Base-by-base conservation (phyloP, 2,888 invertebrate species). In the Arctia plantaginis region DNA sequence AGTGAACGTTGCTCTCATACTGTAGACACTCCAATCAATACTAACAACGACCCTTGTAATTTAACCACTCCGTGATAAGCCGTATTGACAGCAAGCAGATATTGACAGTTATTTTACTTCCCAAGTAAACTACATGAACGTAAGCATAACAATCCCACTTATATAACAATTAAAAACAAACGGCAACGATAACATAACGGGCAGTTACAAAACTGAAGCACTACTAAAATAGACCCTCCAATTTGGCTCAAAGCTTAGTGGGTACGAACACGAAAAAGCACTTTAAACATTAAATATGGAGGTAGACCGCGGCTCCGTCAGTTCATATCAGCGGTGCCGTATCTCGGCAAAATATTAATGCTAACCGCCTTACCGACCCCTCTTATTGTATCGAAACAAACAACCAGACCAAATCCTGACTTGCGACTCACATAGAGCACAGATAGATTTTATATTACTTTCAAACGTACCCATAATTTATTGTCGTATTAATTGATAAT, bases 221-320 rank as follows among this genome's bases (percentile, higher is more conserved):
- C 72, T 68, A 76, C 80, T 76, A 73, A 85, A 85, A 85, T 85
- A 84, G 75, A 76, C 79, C 75, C 71, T 80, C 73, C 79, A 80
- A 84, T 81, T 85, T 82, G 64, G 76, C 73, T 69, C 78, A 75
- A 27, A 78, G 82, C 80, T 82, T 83, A 84, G 75, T 78, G 85
- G 87, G 88, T 84, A 85, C 82, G 77, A 87, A 93, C 94, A 93
- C 84, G 90, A 90, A 90, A 94, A 90, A 90, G 90, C 94, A 93
- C 93, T 94, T 92, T 90, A 89, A 90, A 90, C 91, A 93, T 94
- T 93, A 93, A 94, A 93, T 93, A 94, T 94, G 91, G 86, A 93
- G 87, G 88, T 78, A 84, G 79, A 80, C 80, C 86, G 87, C 81
- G 80, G 81, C 83, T 80, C 82, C 77, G 84, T 82, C 86, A 79